Evolutionary conservation across 2,888 invertebrate species (phyloP), one percentile per base, ranked within the genome.

Genomic region (Dermolepida albohirtum): DNA sequence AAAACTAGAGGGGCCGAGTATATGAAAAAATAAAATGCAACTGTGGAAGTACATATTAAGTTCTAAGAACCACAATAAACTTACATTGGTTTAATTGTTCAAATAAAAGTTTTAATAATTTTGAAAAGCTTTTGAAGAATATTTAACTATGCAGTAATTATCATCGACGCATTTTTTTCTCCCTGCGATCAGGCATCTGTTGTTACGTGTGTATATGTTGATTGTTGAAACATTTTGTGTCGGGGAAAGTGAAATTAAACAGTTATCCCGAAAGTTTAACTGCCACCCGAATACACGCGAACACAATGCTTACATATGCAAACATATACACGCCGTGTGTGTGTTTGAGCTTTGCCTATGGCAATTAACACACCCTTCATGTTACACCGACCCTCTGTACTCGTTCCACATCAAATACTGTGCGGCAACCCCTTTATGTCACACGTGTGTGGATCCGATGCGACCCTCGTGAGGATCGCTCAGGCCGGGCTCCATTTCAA

Each of bases 361-460:
- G 78, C 79, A 79, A 79, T 79, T 79, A 79, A 79, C 79, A 78
- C 78, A 77, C 79, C 79, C 79, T 77, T 73, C 72, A 73, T 71
- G 73, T 74, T 75, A 16, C 74, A 78, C 78, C 77, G 76, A 75
- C 75, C 74, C 77, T 77, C 76, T 76, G 75, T 75, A 76, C 71
- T 72, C 34, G 34, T 34, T 34, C 34, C 34, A 34, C 34, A 34
- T 34, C 75, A 75, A 70, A 72, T 70, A 70, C 72, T 71, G 64
- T 59, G 62, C 66, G 4, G 66, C 70, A 68, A 70, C 68, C 71
- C 65, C 72, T 72, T 69, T 70, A 73, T 71, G 72, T 74, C 74
- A 73, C 73, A 74, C 74, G 70, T 71, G 74, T 34, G 34, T 34
- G 34, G 34, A 34, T 7, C 67, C 57, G 34, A 34, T 7, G 34